Percentiles rank a stretch among this genome's conserved stretches.
phyloP scores from a whole-genome alignment of 2,888 invertebrate species.

The Hylaea fasciaria region DNA sequence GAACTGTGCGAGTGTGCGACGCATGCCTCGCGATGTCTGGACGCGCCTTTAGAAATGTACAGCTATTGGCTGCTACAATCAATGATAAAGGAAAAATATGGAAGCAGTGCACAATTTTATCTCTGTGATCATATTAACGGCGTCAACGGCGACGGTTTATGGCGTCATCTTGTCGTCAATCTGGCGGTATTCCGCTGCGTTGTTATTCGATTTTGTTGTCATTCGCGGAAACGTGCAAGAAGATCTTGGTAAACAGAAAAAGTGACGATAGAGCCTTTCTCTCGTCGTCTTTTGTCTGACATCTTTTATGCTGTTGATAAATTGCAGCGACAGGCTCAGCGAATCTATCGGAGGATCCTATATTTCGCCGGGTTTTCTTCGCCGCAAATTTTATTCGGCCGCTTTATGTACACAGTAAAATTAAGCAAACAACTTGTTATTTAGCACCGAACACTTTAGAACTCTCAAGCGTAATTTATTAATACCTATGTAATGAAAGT shows the following conservation, averaged over 20 bases:
- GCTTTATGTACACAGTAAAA: conserved; percentile 26
- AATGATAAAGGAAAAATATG: too few relatives aligned
- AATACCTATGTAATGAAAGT: conserved; percentile 6
- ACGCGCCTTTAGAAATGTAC: too few relatives aligned
- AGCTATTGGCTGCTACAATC: too few relatives aligned
- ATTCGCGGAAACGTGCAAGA: conserved; percentile 2
- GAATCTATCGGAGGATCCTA: conserved; percentile 19
- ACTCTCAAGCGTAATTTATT: conserved; percentile 14
- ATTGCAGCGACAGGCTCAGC: conserved; percentile 16
- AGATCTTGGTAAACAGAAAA: conserved; percentile 6
- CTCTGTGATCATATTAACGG: conserved; percentile 27
- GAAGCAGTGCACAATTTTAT: conserved; percentile 15
- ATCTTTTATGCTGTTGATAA: conserved; percentile 27
- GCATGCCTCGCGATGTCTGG: too few relatives aligned
- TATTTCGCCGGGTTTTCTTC: conserved; percentile 23
- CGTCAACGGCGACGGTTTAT: too few relatives aligned
- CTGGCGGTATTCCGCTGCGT: conserved; percentile 18
- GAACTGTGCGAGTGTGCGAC: too few relatives aligned
- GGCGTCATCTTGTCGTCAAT: conserved; percentile 48
- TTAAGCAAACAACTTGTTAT: conserved; percentile 24
- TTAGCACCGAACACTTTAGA: conserved; percentile 13
- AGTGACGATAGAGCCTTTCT: conserved; percentile 9
- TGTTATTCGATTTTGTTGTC: conserved; percentile 13
- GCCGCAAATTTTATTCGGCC: conserved; percentile 18
- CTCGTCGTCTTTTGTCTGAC: conserved; percentile 12